Conservation (phyloP, 2,888 invertebrate genomes). For the Phyllotreta cruciferae region DNA sequence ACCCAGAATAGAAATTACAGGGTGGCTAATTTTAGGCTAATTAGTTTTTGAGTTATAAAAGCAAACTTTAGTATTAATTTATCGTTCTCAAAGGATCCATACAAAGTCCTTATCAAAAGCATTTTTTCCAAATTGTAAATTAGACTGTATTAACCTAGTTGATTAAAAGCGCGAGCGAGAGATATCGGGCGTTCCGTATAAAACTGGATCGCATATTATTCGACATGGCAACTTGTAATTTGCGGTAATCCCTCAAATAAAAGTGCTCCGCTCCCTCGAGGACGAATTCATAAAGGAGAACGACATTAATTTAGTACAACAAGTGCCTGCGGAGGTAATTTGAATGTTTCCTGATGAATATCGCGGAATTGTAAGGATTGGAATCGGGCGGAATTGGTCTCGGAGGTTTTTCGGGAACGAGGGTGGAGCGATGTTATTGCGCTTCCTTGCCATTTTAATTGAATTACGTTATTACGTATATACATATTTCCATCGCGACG, state of each 20-base stretch:
- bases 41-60: no score
- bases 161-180: no score
- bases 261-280: slow-evolving; percentile 24
- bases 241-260: slow-evolving; percentile 26
- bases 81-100: no score
- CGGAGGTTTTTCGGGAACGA: slow-evolving; percentile 14
- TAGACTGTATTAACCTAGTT: no score
- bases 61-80: no score
- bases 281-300: slow-evolving; percentile 18
- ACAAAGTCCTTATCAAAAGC: no score
- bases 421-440: background rate
- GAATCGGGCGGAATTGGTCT: slow-evolving; percentile 13
- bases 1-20: no score
- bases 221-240: slow-evolving; percentile 25
- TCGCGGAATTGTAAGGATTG: slow-evolving; percentile 13
- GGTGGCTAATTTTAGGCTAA: no score
- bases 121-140: no score
- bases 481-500: no score
- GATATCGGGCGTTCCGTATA: background rate
- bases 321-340: slow-evolving; percentile 27
- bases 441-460: slow-evolving; percentile 8
- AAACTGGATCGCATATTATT: slow-evolving; percentile 22
- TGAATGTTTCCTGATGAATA: slow-evolving; percentile 26
- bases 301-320: slow-evolving; percentile 25
- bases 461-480: slow-evolving; percentile 4